Evolutionary conservation across 64 coral and sea anemone genomes (phyloP).

Genomic region (Montipora cactus): DNA sequence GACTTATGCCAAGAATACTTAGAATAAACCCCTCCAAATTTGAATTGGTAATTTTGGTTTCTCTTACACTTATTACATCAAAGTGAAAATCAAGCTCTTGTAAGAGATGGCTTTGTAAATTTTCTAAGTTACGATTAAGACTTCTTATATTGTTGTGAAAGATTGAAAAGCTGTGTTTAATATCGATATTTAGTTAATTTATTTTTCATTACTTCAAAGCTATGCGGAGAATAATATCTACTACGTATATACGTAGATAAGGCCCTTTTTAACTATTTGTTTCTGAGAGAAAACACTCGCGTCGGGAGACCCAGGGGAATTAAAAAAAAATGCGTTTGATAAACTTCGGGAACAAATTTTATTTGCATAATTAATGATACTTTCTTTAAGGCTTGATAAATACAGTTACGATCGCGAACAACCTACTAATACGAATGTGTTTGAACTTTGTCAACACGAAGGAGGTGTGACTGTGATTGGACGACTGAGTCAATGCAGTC

Average conservation of each 20-base stretch:
- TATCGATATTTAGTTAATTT: constrained; percentile 21
- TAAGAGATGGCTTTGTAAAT: constrained; percentile 40
- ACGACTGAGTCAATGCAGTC: no score
- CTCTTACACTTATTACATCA: constrained; percentile 47
- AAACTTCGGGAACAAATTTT: no score
- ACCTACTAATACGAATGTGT: no score
- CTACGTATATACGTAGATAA: constrained; percentile 7
- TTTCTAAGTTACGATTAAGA: constrained; percentile 24
- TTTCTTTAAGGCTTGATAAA: no score
- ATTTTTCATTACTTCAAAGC: constrained; percentile 57
- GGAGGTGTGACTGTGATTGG: no score
- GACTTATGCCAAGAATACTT: constrained; percentile 48
- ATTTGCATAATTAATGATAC: no score
- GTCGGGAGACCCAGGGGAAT: no score
- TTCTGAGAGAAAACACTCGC: no score
- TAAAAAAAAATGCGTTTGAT: no score
- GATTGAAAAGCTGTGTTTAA: constrained; percentile 37
- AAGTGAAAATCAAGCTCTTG: constrained; percentile 55
- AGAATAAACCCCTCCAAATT: constrained; percentile 12
- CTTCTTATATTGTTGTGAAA: constrained; percentile 58
- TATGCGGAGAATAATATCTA: constrained; percentile 65
- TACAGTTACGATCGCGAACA: no score
- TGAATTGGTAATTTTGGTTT: constrained; percentile 68
- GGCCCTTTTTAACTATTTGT: constrained; percentile 26
- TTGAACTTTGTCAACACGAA: no score